Evolutionary conservation across 64 coral and sea anemone genomes (phyloP), one percentile per base, ranked within the genome.

Genomic region (Stylophora pistillata): DNA sequence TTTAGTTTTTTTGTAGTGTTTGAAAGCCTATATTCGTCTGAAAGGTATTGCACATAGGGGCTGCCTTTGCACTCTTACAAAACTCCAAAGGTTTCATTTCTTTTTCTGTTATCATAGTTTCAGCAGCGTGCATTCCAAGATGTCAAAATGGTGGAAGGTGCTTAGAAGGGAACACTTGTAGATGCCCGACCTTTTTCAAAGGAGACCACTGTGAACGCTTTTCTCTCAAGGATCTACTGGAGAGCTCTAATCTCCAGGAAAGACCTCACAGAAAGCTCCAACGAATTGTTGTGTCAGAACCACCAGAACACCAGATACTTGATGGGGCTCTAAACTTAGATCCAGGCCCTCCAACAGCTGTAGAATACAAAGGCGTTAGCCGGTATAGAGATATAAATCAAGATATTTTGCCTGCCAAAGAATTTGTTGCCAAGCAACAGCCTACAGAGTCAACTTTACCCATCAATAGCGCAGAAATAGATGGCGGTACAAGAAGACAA

Each of bases 111-210:
- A 11, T 21, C 21, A 69, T 13, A 14, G 47, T 68, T 71, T 55
- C 34, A 92, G 79, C 69, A 23, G 29, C 72, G 13, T 96, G 94
- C 27, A 28, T 56, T 23, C 86, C 90, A 56, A 78, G 53, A 78
- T 96, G 94, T 53, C 82, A 92, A 78, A 96, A 96, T 80, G 94
- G 94, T 11, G 94, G 94, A 65, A 79, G 34, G 34, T 96, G 94
- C 64, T 34, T 92, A 1, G 74, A 84, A 15, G 59, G 72, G 13
- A 86, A 82, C 55, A 74, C 78, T 2, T 96, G 94, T 41, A 78
- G 60, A 41, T 96, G 94, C 62, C 86, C 94, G 27, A 73, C 90
- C 12, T 86, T 89, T 69, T 96, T 92, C 72, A 31, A 55, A 20
- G 94, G 94, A 2, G 63, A 64, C 18, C 79, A 77, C 1, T 96